These are phyloP conservation scores for Zaprionus ornatus DNA, from an alignment of 1,140 invertebrate species.

Conservation along the genomic window DNA sequence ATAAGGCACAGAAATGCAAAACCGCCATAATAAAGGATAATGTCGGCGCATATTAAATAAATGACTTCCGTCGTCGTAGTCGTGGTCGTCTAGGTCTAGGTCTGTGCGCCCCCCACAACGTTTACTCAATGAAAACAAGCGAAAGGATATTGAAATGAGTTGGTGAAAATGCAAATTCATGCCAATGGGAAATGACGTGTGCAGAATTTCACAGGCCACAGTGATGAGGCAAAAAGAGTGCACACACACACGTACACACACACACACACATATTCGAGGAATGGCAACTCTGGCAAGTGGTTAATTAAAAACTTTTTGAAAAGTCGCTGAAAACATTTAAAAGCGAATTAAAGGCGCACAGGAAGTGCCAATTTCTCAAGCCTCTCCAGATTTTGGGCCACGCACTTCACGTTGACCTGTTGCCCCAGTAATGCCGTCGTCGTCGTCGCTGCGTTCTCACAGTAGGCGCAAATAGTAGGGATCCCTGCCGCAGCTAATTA, in stretches of 20 bases:
- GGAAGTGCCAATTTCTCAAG: conserved; percentile 49
- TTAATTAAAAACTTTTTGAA: conserved; percentile 70
- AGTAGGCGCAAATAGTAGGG: conserved; percentile 26
- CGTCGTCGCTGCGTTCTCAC: conserved; percentile 57
- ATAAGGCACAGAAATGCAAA: conserved; percentile 80
- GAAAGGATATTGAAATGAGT: conserved; percentile 81
- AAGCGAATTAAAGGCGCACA: conserved; percentile 64
- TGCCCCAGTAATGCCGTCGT: conserved; percentile 60
- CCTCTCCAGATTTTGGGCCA: conserved; percentile 31
- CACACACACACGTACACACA: conserved; percentile 1
- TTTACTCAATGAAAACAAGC: conserved; percentile 77
- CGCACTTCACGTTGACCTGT: conserved; percentile 59
- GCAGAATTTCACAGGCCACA: conserved; percentile 71
- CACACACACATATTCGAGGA: conserved; percentile 1
- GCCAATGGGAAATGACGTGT: conserved; percentile 78
- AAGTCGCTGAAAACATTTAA: conserved; percentile 60
- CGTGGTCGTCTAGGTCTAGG: conserved; percentile 43
- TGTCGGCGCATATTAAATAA: conserved; percentile 82
- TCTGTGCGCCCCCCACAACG: conserved; percentile 39
- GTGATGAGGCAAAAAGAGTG: conserved; percentile 49
- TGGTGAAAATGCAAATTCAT: conserved; percentile 79
- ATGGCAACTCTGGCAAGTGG: conserved; percentile 37
- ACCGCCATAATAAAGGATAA: conserved; percentile 82
- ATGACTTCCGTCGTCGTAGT: conserved; percentile 69
- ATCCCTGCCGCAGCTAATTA: conserved; percentile 51